These are phyloP conservation scores for Gallinago stenura DNA, from an alignment of 2,797 vertebrate species.

Conservation along the genomic window DNA sequence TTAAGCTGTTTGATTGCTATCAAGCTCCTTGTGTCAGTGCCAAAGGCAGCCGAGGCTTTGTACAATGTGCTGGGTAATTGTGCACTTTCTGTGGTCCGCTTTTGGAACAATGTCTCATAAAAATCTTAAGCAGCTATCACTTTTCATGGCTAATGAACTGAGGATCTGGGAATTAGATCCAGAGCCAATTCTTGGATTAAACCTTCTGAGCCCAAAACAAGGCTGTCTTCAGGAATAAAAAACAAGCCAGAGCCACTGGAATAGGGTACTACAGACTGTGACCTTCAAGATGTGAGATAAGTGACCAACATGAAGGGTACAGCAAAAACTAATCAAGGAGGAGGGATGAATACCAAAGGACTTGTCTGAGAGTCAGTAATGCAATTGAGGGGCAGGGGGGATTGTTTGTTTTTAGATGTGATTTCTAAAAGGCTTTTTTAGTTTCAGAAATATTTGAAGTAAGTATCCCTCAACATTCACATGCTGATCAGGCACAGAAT, in stretches of 20 bases:
- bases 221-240: constrained; percentile 62
- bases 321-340: constrained; percentile 13
- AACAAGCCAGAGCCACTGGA: background rate
- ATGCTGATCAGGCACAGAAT: constrained; percentile 57
- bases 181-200: constrained; percentile 72
- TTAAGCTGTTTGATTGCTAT: constrained; percentile 56
- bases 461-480: constrained; percentile 37
- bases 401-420: constrained; percentile 64
- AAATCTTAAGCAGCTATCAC: constrained; percentile 73
- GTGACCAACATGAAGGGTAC: constrained; percentile 37
- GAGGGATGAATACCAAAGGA: constrained; percentile 45
- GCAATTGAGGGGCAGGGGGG: background rate
- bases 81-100: constrained; percentile 45
- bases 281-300: constrained; percentile 63
- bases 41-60: constrained; percentile 45
- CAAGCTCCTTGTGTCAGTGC: constrained; percentile 48
- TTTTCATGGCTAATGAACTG: constrained; percentile 78
- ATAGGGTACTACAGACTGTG: constrained; percentile 14
- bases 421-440: constrained; percentile 64
- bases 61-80: constrained; percentile 49
- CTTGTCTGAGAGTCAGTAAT: background rate
- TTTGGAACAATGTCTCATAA: constrained; percentile 68
- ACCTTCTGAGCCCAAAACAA: constrained; percentile 63
- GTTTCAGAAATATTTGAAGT: constrained; percentile 70
- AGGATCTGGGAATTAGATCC: constrained; percentile 72